Evolutionary conservation across 1,140 invertebrate genomes (phyloP), one percentile per base, ranked within the genome.

Genomic region (Pseudomyrmex concolor): DNA sequence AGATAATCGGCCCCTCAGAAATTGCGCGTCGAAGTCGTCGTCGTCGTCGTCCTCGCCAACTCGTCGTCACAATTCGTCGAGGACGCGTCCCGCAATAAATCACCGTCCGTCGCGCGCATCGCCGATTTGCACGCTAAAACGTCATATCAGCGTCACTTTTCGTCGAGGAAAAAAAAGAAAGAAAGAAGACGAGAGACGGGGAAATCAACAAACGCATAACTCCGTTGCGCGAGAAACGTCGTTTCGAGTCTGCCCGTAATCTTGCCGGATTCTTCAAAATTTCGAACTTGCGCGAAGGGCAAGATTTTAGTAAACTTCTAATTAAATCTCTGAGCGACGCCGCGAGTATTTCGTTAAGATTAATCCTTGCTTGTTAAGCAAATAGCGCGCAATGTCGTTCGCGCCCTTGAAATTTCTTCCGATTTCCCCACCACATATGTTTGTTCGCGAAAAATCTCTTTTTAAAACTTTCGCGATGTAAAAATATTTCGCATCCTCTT

Each of bases 1-100:
- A 88, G 83, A 87, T 87, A 88, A 87, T 87, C 84, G 85, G 86
- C 54, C 83, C 22, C 70, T 87, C 70, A 63, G 85, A 87, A 88
- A 88, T 88, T 87, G 82, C 73, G 45, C 83, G 54, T 57, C 48
- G 60, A 66, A 66, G 73, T 77, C 73, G 55, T 50, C 22, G 22
- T 63, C 72, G 51, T 62, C 63, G 45, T 62, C 63, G 45, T 66
- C 84, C 55, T 51, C 62, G 66, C 78, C 83, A 72, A 25, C 25
- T 73, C 59, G 70, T 73, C 83, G 85, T 86, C 86, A 70, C 74
- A 57, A 77, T 50, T 83, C 60, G 15, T 78, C 64, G 48, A 43
- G 15, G 54, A 59, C 59, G 59, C 54, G 60, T 73, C 63, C 66
- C 7, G 50, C 48, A 55, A 64, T 57, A 48, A 67, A 68, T 72